Evolutionary conservation across 2,797 vertebrate genomes (phyloP).

Genomic region (Micrastur ruficollis): DNA sequence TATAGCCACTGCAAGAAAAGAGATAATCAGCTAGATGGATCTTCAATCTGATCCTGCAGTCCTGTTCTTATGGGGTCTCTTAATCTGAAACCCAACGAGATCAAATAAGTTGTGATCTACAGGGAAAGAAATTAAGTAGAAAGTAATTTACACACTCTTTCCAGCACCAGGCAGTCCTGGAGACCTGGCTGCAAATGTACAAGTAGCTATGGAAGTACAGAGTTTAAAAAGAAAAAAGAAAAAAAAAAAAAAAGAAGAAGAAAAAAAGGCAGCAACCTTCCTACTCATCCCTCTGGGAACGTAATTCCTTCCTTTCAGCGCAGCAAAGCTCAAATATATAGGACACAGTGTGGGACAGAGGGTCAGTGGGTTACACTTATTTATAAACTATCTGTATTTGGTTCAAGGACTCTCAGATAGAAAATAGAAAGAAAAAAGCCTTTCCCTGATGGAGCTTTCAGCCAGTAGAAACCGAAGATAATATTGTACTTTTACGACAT

Average conservation of each 20-base stretch:
- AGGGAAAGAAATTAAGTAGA: background rate
- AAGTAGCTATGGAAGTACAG: background rate
- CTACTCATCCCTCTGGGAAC: background rate
- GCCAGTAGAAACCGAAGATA: background rate
- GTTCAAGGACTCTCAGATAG: conserved; percentile 51
- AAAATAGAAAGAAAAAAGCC: conserved; percentile 11
- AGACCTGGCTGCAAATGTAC: background rate
- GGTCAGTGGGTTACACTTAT: conserved; percentile 57
- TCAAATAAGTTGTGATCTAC: background rate
- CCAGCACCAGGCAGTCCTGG: background rate
- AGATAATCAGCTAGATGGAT: background rate
- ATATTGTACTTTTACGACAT: conserved; percentile 30
- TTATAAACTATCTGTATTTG: conserved; percentile 48
- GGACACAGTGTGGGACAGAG: conserved; percentile 40
- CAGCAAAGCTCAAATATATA: conserved; percentile 47
- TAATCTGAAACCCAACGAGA: background rate
- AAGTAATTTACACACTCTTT: background rate
- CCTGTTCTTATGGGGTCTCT: background rate
- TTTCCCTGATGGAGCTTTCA: background rate
- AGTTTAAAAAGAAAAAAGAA: background rate
- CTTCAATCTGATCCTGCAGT: background rate
- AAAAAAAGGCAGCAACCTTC: background rate
- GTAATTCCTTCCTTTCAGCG: conserved; percentile 17
- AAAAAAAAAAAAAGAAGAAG: background rate
- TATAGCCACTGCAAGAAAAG: background rate